Evolutionary conservation across 30 jellyfish, hydroid and myxozoan species (phyloP).

Genomic region (Mastigias papua): DNA sequence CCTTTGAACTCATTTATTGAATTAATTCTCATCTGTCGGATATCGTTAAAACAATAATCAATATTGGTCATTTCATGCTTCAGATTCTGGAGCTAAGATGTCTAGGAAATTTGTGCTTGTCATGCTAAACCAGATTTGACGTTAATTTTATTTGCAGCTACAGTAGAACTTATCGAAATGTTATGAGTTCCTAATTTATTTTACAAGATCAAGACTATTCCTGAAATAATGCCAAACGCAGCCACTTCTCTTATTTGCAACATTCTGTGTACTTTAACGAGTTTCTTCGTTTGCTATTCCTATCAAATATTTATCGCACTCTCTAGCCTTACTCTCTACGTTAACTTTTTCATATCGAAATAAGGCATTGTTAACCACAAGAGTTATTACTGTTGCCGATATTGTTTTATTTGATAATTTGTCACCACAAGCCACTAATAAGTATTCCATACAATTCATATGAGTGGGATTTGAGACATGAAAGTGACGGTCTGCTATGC

Average conservation of each 20-base stretch:
- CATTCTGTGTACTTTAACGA: neutral
- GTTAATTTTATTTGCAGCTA: neutral
- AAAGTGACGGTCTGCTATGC: no score
- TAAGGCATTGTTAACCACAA: no score
- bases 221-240: neutral
- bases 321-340: neutral
- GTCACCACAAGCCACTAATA: conserved; percentile 2
- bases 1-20: neutral
- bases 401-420: neutral
- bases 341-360: no score
- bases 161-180: neutral
- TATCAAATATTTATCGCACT: neutral
- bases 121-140: neutral
- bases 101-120: neutral
- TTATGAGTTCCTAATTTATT: neutral
- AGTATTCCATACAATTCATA: neutral
- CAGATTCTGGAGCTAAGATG: neutral
- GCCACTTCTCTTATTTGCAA: neutral
- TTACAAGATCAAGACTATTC: neutral
- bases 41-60: neutral
- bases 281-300: neutral
- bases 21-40: conserved; percentile 3
- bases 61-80: neutral
- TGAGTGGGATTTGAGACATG: no score
- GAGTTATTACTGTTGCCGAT: no score